These are phyloP conservation scores for Lepas anatifera DNA, from an alignment of 2,888 invertebrate genomes.

Conservation along the genomic window DNA sequence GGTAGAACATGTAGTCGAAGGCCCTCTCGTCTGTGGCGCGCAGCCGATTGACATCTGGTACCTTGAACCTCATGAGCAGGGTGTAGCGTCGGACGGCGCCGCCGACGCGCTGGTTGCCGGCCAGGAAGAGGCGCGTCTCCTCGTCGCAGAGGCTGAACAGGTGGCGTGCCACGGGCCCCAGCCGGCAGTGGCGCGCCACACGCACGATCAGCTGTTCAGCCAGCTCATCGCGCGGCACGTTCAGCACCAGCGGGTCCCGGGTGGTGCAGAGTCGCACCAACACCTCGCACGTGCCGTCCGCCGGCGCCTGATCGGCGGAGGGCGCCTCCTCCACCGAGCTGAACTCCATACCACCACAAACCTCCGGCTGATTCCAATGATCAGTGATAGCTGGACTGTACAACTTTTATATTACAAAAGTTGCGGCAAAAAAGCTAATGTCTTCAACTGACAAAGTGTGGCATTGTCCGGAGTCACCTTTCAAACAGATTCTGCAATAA, in stretches of 20 bases:
- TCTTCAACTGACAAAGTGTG: too few relatives aligned
- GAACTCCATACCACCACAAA: too few relatives aligned
- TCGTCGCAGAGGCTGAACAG: conserved; percentile 60
- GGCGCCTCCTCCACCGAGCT: too few relatives aligned
- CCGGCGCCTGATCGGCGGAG: too few relatives aligned
- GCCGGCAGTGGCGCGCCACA: conserved; percentile 55
- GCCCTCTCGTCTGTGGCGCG: conserved; percentile 56
- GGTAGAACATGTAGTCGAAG: conserved; percentile 74
- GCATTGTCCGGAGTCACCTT: too few relatives aligned
- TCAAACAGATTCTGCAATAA: too few relatives aligned
- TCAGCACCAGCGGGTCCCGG: not conserved
- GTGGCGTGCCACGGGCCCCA: conserved; percentile 62
- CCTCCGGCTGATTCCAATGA: too few relatives aligned
- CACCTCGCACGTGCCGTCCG: not conserved
- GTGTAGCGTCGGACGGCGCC: not conserved
- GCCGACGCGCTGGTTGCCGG: conserved; percentile 47
- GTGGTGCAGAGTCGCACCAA: not conserved
- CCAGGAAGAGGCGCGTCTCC: conserved; percentile 53
- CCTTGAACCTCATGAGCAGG: conserved; percentile 55
- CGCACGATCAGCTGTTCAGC: conserved; percentile 58
- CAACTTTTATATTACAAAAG: too few relatives aligned
- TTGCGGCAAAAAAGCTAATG: too few relatives aligned
- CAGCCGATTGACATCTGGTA: conserved; percentile 48
- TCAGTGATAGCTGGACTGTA: too few relatives aligned
- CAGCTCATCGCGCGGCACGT: conserved; percentile 28